Evolutionary conservation across 2,888 invertebrate genomes (phyloP).

Genomic region (Yponomeuta cagnagella): DNA sequence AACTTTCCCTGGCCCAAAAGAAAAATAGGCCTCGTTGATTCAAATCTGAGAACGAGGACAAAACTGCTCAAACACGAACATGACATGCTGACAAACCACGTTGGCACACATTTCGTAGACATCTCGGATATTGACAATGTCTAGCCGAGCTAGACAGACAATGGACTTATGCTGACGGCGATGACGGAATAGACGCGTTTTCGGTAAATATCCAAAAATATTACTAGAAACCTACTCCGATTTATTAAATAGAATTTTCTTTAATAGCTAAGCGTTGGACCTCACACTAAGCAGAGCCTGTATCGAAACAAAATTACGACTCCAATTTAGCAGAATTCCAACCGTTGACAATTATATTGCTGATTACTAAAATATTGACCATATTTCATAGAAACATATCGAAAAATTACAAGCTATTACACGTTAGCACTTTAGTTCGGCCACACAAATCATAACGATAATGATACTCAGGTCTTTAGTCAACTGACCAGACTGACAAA

Average conservation of each 20-base stretch:
- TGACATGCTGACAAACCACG: not conserved
- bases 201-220: too few relatives aligned
- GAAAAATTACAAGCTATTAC: not conserved
- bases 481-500: not conserved
- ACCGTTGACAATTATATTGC: too few relatives aligned
- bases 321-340: too few relatives aligned
- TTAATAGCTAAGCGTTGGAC: too few relatives aligned
- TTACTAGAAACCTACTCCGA: too few relatives aligned
- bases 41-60: not conserved
- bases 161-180: not conserved
- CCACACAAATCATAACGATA: not conserved
- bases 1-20: not conserved
- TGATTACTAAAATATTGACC: too few relatives aligned
- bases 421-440: not conserved
- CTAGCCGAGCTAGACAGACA: not conserved
- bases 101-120: not conserved
- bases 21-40: not conserved
- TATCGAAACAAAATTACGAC: too few relatives aligned
- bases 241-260: too few relatives aligned
- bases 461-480: not conserved
- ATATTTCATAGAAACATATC: too few relatives aligned
- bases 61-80: not conserved
- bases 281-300: too few relatives aligned
- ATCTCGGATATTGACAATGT: not conserved
- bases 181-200: too few relatives aligned